A percentile compares a stretch with the other conserved stretches of the same genome.
These are phyloP conservation scores for Apis cerana DNA, from an alignment of 1,140 invertebrate genomes.

Conservation along the genomic window DNA sequence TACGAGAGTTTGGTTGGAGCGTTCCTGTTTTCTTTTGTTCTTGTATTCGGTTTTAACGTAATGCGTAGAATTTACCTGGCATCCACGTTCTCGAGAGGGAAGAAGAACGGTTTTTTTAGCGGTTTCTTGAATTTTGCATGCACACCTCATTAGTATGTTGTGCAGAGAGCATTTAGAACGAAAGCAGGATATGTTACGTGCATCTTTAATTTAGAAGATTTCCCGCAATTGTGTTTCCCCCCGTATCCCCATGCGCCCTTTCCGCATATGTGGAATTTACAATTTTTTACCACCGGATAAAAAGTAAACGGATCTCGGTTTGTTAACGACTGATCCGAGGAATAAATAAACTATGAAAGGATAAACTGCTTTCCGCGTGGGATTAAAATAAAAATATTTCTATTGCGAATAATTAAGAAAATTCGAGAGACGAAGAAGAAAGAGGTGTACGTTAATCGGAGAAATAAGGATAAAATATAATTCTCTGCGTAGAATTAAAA, in stretches of 20 bases:
- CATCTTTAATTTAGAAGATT: conserved; percentile 23
- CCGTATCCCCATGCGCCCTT: not conserved
- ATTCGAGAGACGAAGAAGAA: no score
- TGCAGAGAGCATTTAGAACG: conserved; percentile 2
- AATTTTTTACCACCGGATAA: not conserved
- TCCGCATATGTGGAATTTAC: not conserved
- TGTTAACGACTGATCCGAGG: no score
- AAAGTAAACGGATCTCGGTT: not conserved
- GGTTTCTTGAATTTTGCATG: conserved; percentile 18
- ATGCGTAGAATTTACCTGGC: not conserved
- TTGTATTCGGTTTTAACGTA: not conserved
- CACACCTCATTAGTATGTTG: conserved; percentile 26
- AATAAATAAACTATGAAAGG: no score
- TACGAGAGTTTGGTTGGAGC: not conserved
- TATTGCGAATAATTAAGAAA: no score
- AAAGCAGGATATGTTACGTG: conserved; percentile 17
- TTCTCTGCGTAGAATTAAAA: no score
- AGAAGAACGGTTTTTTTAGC: not conserved
- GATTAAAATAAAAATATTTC: no score
- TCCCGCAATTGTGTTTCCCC: conserved; percentile 6
- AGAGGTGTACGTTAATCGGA: no score
- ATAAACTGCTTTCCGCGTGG: no score
- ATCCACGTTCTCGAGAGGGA: not conserved
- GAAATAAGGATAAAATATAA: no score
- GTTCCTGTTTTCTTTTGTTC: no score